A percentile compares a stretch with the other conserved stretches of the same genome.
Evolutionary conservation across 2,888 invertebrate species (phyloP).

Genomic region (Druceiella hillmani): DNA sequence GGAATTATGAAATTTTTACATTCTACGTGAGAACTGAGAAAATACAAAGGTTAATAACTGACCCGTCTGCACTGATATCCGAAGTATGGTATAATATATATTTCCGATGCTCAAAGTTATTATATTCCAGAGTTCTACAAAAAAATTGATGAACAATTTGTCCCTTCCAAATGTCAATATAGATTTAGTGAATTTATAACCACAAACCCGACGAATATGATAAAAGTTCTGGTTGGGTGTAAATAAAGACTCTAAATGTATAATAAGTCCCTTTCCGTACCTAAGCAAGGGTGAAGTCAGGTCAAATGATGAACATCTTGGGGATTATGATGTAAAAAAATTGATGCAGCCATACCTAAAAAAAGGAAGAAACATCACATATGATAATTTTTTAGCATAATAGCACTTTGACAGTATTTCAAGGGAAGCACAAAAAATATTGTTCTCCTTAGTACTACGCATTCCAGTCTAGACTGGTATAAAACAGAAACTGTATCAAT

Average conservation of each 20-base stretch:
- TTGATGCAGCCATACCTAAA: conserved; percentile 12
- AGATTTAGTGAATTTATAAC: conserved; percentile 9
- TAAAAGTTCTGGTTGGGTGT: no score
- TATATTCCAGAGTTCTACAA: conserved; percentile 13
- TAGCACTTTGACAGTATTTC: no score
- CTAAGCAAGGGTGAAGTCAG: conserved; percentile 10
- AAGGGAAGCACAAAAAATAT: no score
- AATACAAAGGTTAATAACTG: conserved; percentile 7
- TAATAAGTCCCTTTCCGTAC: neutral
- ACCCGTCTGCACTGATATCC: no score
- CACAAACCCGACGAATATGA: no score
- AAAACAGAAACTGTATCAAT: no score
- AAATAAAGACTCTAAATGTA: no score
- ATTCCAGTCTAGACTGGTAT: no score
- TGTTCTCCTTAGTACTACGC: no score
- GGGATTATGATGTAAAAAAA: conserved; percentile 9
- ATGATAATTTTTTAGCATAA: conserved; percentile 7
- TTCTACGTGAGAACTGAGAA: conserved; percentile 8
- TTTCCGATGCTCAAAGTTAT: conserved; percentile 12
- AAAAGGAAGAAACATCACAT: conserved; percentile 11
- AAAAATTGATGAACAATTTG: conserved; percentile 15
- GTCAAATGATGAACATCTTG: conserved; percentile 8
- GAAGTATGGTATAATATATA: conserved; percentile 14
- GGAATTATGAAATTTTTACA: conserved; percentile 9
- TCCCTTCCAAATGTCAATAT: conserved; percentile 9